Percentiles rank a stretch among this genome's conserved stretches.
These are phyloP conservation scores for Poeciliopsis presidionis DNA, from an alignment of 2,797 vertebrate genomes.

Conservation along the genomic window DNA sequence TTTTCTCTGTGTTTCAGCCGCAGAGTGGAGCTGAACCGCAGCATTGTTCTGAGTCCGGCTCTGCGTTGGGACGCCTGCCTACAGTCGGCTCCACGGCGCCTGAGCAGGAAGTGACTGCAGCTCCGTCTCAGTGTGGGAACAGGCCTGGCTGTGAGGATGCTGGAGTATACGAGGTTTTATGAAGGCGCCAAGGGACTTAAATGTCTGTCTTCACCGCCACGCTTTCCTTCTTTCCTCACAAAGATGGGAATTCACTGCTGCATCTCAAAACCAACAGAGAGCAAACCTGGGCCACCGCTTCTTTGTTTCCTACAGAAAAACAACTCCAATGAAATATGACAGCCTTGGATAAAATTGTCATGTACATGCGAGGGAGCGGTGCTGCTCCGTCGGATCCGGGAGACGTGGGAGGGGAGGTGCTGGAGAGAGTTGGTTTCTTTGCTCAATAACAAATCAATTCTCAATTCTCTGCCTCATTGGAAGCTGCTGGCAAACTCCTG, in stretches of 20 bases:
- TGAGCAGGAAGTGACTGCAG: background rate
- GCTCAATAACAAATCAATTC: conserved; percentile 73
- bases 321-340: conserved; percentile 40
- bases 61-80: background rate
- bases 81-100: background rate
- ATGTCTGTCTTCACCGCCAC: conserved; percentile 23
- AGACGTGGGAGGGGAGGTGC: background rate
- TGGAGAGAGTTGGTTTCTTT: conserved; percentile 46
- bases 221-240: conserved; percentile 26
- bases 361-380: conserved; percentile 21
- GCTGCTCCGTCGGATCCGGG: conserved; percentile 19
- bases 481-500: conserved; percentile 60
- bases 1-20: conserved; percentile 10
- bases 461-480: conserved; percentile 73
- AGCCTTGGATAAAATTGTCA: conserved; percentile 53
- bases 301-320: conserved; percentile 43
- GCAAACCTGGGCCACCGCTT: background rate
- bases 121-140: conserved; percentile 12
- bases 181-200: conserved; percentile 50
- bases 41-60: conserved; percentile 10
- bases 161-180: conserved; percentile 25
- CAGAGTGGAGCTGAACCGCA: conserved; percentile 50
- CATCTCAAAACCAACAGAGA: conserved; percentile 31
- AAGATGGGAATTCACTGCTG: conserved; percentile 23
- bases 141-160: conserved; percentile 24